Percentiles rank a stretch among this genome's conserved stretches.
phyloP scores from a whole-genome alignment of 2,797 vertebrate species.

The Platalea minor region DNA sequence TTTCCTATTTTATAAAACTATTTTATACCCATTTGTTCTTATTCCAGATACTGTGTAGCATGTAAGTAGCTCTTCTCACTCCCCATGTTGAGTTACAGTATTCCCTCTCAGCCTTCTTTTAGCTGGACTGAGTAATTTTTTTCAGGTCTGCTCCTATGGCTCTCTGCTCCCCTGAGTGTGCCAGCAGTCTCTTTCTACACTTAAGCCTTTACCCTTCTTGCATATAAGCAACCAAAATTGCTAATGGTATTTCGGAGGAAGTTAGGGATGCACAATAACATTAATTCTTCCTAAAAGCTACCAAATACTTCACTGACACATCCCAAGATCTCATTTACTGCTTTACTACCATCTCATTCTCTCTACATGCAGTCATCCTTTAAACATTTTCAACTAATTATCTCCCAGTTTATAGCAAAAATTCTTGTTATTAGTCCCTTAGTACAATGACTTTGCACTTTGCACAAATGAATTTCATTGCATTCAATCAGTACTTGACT shows the following conservation, averaged over 20 bases:
- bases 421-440: not conserved
- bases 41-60: not conserved
- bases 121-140: not conserved
- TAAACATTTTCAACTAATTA: not conserved
- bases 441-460: not conserved
- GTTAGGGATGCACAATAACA: not conserved
- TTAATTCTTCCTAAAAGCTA: not conserved
- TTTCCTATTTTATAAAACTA: not conserved
- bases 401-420: not conserved
- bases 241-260: not conserved
- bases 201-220: not conserved
- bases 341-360: not conserved
- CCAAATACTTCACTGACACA: not conserved
- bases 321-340: not conserved
- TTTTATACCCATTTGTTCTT: not conserved
- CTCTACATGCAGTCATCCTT: not conserved
- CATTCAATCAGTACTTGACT: not conserved
- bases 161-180: not conserved
- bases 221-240: not conserved
- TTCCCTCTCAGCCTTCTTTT: not conserved
- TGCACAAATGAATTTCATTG: not conserved
- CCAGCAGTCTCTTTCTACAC: not conserved
- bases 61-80: not conserved
- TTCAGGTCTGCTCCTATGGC: fast-evolving
- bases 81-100: not conserved